Base-by-base conservation (phyloP, 2,113 vertebrate genomes). In the Larimichthys polyactis region DNA sequence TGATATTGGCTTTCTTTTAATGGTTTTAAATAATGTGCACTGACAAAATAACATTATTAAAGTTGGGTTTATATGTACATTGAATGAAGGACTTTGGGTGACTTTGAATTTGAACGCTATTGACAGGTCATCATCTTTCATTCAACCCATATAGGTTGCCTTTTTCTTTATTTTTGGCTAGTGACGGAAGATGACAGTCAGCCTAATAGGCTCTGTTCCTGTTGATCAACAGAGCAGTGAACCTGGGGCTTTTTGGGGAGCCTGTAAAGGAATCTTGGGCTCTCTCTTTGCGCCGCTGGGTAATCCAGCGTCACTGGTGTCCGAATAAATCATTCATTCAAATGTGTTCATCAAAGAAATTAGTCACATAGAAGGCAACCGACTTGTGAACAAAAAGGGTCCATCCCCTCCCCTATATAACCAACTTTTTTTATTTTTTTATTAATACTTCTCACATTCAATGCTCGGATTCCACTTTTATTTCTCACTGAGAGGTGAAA, bases 401-500 rank as follows among this genome's bases (percentile, higher is more conserved):
- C 11, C 68, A 36, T 16, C 9, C 22, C 29, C 62, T 32, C 29
- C 46, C 40, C 52, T 2, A 11, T 20, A 5, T 22, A 2, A 63
- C 16, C 11, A 5, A 27, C 49, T 52, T 44, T 46, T 66, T 40
- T 40, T 40, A 2, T 40, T 6, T 36, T 36, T 36, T 36, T 40
- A 40, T 40, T 8, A 24, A n/a, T 11, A 36, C 17, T 60, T 48
- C 55, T 69, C 40, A 66, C 7, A 15, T 27, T 55, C 19, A 51
- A 4, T 22, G 19, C 24, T 59, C 59, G 36, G 29, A 32, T 40
- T 64, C n/a, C 20, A 17, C 9, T 15, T 65, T 40, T 40, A 40
- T 65, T 69, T 69, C 17, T 68, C n/a, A n/a, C 3, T 16, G 8
- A 78, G 71, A 64, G 48, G 43, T 78, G 51, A 74, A 55, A 4